These are phyloP conservation scores for Chelidonichthys spinosus DNA, from an alignment of 2,797 vertebrate species.

Conservation along the genomic window DNA sequence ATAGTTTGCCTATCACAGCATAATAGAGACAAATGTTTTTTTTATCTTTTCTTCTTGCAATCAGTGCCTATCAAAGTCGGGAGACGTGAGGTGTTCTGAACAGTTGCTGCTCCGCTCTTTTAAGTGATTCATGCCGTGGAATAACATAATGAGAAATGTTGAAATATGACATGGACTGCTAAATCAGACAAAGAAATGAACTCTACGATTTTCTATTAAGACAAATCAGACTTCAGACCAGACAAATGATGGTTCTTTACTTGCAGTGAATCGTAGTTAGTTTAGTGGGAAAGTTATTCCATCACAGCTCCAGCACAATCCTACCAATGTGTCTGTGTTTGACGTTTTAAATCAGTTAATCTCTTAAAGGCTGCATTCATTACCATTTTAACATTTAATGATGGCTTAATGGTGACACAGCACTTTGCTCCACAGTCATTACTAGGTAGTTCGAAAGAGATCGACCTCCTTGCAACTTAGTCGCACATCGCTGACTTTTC, in stretches of 20 bases:
- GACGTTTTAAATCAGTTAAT: slow-evolving; percentile 40
- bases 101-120: slow-evolving; percentile 49
- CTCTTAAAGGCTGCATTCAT: slow-evolving; percentile 39
- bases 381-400: slow-evolving; percentile 33
- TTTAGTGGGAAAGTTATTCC: not conserved
- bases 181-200: slow-evolving; percentile 7
- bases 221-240: no score
- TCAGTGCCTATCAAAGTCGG: slow-evolving; percentile 75
- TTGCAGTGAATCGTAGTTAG: slow-evolving; percentile 15
- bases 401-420: slow-evolving; percentile 30
- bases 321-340: slow-evolving; percentile 26
- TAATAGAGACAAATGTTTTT: slow-evolving; percentile 23
- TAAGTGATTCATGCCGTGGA: slow-evolving; percentile 40
- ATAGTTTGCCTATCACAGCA: slow-evolving; percentile 30
- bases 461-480: slow-evolving; percentile 32
- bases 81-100: slow-evolving; percentile 50
- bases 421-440: slow-evolving; percentile 30
- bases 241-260: slow-evolving; percentile 11
- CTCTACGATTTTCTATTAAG: no score
- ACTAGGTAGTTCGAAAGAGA: slow-evolving; percentile 38
- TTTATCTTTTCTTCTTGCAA: slow-evolving; percentile 53
- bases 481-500: slow-evolving; percentile 46
- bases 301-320: slow-evolving; percentile 13
- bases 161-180: slow-evolving; percentile 29
- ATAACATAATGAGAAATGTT: slow-evolving; percentile 25